Evolutionary conservation across 2,113 vertebrate genomes (phyloP), one percentile per base, ranked within the genome.

Genomic region (Chaetodon trifascialis): DNA sequence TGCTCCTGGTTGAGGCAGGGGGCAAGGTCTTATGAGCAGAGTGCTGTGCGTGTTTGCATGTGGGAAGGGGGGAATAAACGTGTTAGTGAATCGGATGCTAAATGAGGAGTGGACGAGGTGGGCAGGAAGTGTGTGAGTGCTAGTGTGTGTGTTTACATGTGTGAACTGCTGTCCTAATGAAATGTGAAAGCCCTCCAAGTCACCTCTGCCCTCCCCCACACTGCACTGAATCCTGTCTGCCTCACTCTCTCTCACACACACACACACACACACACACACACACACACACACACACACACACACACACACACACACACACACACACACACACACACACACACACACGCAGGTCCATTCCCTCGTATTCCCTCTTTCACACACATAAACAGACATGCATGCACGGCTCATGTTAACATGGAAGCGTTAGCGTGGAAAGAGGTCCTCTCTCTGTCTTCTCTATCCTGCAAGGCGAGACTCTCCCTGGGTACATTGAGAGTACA

Each of bases 391-490:
- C 86, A 81, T 78, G 66, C 46, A 68, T 85, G 76, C 69, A 54
- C n/a, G n/a, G 38, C 81, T 76, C 54, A 40, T 86, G 83, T 85
- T 90, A 88, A 90, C 81, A 89, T 68, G 56, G 80, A 88, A 89
- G 84, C 62, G 84, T 86, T 90, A 87, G 89, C 84, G 82, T 93
- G 90, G 87, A 89, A 92, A 89, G 84, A 84, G 88, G 76, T 87
- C 85, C 73, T 73, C 81, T 77, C 82, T 68, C 81, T 86, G 82
- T 82, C 80, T 80, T 83, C 80, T 76, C 68, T 79, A 44, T 88
- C 66, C 87, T 87, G 82, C 4, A 65, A 89, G 86, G 75, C 79
- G 38, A 84, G 75, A 72, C 84, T 85, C 73, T 93, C 83, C 64
- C 80, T 88, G 62, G 82, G 86, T 83, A 80, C 89, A 88, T 73